Evolutionary conservation across 2,888 invertebrate species (phyloP).

Genomic region (Eueremaeus valkanovi): DNA sequence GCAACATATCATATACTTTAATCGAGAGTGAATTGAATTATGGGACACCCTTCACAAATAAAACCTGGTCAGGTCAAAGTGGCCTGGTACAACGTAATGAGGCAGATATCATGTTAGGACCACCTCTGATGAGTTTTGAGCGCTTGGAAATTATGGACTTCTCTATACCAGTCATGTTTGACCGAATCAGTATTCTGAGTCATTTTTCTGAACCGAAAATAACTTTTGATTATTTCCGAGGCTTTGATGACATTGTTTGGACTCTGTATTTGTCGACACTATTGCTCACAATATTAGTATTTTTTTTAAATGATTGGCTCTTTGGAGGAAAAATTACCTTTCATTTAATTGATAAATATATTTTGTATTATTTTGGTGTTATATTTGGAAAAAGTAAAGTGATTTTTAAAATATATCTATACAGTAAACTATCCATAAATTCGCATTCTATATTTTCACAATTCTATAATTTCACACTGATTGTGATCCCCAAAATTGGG

Average conservation of each 20-base stretch:
- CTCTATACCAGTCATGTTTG: background rate
- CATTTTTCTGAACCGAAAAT: background rate
- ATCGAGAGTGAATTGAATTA: background rate
- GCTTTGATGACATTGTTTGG: background rate
- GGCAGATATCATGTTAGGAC: slow-evolving; percentile 3
- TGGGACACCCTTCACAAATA: background rate
- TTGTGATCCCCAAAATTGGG: no score
- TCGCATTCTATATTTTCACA: no score
- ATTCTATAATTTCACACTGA: no score
- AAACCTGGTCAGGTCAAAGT: background rate
- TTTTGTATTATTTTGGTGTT: background rate
- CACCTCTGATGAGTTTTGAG: background rate
- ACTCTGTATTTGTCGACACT: background rate
- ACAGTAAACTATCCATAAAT: no score
- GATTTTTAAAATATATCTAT: no score
- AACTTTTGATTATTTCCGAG: background rate
- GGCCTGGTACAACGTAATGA: background rate
- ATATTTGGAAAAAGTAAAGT: background rate
- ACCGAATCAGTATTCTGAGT: background rate
- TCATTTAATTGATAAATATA: background rate
- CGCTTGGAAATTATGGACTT: background rate
- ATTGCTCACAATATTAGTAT: background rate
- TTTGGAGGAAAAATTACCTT: background rate
- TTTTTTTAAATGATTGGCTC: slow-evolving; percentile 4
- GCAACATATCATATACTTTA: background rate